phyloP scores from a whole-genome alignment of 1,140 invertebrate species.

The Pissodes strobi region DNA sequence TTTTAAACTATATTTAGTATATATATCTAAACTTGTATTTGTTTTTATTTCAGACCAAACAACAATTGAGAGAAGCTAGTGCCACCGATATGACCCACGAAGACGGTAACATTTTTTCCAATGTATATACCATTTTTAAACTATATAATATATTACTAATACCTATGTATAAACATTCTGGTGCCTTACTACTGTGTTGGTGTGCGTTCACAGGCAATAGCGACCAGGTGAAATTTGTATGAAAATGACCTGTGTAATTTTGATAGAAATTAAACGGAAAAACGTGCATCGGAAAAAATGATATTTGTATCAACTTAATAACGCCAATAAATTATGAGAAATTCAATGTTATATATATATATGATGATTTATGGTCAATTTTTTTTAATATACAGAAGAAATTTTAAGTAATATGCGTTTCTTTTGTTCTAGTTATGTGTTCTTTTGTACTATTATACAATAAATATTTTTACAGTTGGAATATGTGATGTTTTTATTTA shows the following conservation, averaged over 20 bases:
- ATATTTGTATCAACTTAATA: slow-evolving; percentile 47
- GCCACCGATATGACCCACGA: slow-evolving; percentile 47
- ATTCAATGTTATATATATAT: slow-evolving; percentile 45
- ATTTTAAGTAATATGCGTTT: slow-evolving; percentile 40
- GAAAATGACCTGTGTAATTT: slow-evolving; percentile 31
- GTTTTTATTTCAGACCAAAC: slow-evolving; percentile 35
- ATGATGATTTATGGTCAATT: slow-evolving; percentile 54
- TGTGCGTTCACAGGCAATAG: slow-evolving; percentile 43
- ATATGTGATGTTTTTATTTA: too few relatives aligned
- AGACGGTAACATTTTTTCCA: slow-evolving; percentile 53
- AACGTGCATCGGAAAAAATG: slow-evolving; percentile 53
- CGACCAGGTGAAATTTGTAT: slow-evolving; percentile 30
- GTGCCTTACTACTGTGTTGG: slow-evolving; percentile 51
- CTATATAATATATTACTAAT: slow-evolving; percentile 31
- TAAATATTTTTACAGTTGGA: slow-evolving; percentile 34
- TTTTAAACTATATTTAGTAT: too few relatives aligned
- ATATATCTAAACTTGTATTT: too few relatives aligned
- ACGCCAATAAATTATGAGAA: slow-evolving; percentile 48
- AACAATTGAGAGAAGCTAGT: slow-evolving; percentile 43
- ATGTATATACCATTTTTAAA: slow-evolving; percentile 44
- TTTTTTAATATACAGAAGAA: slow-evolving; percentile 53
- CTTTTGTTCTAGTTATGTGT: slow-evolving; percentile 29
- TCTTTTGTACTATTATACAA: slow-evolving; percentile 32
- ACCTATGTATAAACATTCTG: slow-evolving; percentile 51
- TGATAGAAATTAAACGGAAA: slow-evolving; percentile 40